Base-by-base conservation (phyloP, 1,140 invertebrate species). In the Hydropsyche tenuis region DNA sequence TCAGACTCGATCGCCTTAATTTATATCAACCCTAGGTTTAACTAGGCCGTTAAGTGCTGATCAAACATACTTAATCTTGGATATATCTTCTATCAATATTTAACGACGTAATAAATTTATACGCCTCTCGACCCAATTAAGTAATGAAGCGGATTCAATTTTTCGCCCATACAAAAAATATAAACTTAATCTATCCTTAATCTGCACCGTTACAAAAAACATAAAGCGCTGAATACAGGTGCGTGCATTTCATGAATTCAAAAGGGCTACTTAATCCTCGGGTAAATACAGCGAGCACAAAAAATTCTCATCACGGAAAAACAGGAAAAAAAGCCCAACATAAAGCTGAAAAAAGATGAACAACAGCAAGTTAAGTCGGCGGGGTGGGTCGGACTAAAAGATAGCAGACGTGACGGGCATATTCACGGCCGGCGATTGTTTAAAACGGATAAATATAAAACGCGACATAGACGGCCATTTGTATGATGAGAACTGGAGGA, bases 221-320 rank as follows among this genome's bases (percentile, higher is more conserved):
- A 46, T 16, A 46, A 46, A 46, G 45, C 45, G 14, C 45, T 12
- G 45, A 46, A 53, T 53, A 53, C 14, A 20, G 48, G 48, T 20
- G 48, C 16, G 48, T 53, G 48, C 48, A 53, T 53, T 53, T 53
- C 48, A 20, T 20, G 48, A 53, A 53, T 53, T 53, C 48, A 53
- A 53, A 46, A 53, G 48, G 48, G 48, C 48, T 53, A 53, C 48
- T 53, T 53, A 53, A 53, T 53, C 48, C 48, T 1, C 7, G 20
- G n/a, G 48, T 53, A 20, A 20, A 53, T 46, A 46, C 45, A 12
- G 12, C 2, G 45, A 46, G n/a, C n/a, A n/a, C n/a, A 53, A 53
- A 53, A 53, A 53, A 53, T 53, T 53, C 48, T 53, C 48, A 53
- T 53, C 48, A 53, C 48, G 48, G 20, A 53, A 53, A 20, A n/a